These are phyloP conservation scores for Phytoseiulus persimilis DNA, from an alignment of 2,888 invertebrate genomes.

Conservation along the genomic window DNA sequence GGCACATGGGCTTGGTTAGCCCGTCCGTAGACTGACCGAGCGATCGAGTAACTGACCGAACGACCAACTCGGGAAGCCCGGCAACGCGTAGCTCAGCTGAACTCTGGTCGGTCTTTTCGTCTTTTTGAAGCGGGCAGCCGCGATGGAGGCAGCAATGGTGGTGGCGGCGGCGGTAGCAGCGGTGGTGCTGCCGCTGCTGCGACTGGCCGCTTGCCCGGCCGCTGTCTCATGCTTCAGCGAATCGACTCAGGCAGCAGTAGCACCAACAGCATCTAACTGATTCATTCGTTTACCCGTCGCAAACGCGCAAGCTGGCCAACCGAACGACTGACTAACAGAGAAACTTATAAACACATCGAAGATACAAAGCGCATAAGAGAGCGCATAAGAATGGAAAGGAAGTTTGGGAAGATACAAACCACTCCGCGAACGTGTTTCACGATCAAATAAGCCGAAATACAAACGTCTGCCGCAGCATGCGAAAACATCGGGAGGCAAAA, in stretches of 20 bases:
- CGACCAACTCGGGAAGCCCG: neutral
- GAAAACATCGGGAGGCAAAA: neutral
- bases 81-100: neutral
- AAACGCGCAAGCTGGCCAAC: neutral
- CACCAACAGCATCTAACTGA: neutral
- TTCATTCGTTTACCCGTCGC: neutral
- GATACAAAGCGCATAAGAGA: no score
- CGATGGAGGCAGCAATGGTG: neutral
- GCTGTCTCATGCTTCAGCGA: slow-evolving; percentile 5
- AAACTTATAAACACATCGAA: neutral
- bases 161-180: neutral
- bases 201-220: neutral
- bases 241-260: neutral
- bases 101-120: neutral
- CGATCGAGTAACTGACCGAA: neutral
- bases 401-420: neutral
- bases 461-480: neutral
- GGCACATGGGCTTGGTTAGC: neutral
- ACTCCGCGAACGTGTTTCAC: neutral
- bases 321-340: neutral
- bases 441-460: neutral
- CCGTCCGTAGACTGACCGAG: neutral
- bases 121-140: neutral
- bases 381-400: no score
- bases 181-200: neutral